Percentiles rank a stretch among this genome's conserved stretches.
Conservation (phyloP, 1,140 invertebrate species). For the Trachelipus rathkii region DNA sequence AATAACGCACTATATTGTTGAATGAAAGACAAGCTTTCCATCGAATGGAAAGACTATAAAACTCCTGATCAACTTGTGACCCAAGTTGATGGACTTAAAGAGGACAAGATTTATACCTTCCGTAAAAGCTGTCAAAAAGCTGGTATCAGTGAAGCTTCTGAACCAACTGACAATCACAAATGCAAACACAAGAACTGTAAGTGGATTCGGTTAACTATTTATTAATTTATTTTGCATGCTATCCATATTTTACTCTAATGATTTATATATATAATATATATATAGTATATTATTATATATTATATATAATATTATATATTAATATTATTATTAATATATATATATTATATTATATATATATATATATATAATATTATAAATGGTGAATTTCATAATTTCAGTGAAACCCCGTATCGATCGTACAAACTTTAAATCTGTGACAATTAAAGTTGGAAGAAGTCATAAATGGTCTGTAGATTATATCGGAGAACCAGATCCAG, state of each 20-base stretch:
- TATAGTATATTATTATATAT: too few species aligned
- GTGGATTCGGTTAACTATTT: constrained; percentile 56
- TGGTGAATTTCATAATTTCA: constrained; percentile 16
- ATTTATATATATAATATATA: too few species aligned
- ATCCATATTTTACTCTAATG: not conserved
- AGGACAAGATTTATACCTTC: constrained; percentile 91
- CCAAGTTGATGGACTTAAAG: constrained; percentile 81
- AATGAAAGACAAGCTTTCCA: constrained; percentile 88
- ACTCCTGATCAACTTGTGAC: constrained; percentile 72
- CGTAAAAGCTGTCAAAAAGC: constrained; percentile 90
- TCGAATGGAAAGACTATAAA: constrained; percentile 80
- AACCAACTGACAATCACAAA: constrained; percentile 84
- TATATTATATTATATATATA: not conserved
- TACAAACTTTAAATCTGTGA: constrained; percentile 76
- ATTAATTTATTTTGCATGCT: constrained; percentile 10
- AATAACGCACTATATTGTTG: constrained; percentile 89
- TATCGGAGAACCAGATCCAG: constrained; percentile 80
- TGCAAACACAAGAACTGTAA: constrained; percentile 90
- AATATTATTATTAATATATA: not conserved
- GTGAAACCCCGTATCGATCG: constrained; percentile 62
- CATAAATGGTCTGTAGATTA: constrained; percentile 91
- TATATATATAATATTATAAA: not conserved
- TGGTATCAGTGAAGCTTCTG: constrained; percentile 77
- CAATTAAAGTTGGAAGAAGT: constrained; percentile 80
- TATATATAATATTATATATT: not conserved